Evolutionary conservation across 92 coral and sea anemone genomes (phyloP).

Genomic region (Palythoa grandiflora): DNA sequence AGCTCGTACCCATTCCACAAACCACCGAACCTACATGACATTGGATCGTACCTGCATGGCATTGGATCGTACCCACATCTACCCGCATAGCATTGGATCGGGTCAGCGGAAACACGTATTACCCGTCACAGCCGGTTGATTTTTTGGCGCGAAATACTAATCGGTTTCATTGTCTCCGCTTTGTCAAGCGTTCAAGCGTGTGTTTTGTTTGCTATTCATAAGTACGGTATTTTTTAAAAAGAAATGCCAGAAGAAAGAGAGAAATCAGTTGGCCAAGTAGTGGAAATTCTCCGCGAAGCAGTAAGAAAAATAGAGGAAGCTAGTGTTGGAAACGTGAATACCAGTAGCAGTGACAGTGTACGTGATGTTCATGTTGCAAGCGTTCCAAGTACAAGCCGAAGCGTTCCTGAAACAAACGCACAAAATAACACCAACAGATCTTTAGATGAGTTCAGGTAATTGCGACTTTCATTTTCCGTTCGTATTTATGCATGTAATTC

Average conservation of each 20-base stretch:
- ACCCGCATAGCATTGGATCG: not conserved
- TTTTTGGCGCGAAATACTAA: not conserved
- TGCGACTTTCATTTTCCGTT: too few species aligned
- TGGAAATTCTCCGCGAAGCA: conserved; percentile 11
- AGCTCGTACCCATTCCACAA: not conserved
- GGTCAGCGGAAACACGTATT: not conserved
- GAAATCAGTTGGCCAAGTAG: not conserved
- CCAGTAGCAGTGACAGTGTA: not conserved
- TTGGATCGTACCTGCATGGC: not conserved
- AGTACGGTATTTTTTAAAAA: not conserved
- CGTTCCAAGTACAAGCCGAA: not conserved
- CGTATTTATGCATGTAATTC: not conserved
- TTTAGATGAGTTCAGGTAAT: not conserved
- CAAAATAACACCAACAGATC: not conserved
- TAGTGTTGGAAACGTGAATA: too few species aligned
- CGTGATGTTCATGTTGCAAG: not conserved
- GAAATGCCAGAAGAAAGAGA: conserved; percentile 17
- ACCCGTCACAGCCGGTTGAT: not conserved
- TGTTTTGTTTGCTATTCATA: too few species aligned
- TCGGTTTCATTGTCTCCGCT: not conserved
- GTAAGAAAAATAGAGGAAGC: not conserved
- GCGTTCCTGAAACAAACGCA: not conserved
- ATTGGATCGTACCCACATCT: not conserved
- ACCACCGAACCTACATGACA: not conserved
- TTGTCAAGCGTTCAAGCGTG: not conserved